Conservation (phyloP, 2,113 vertebrate genomes). For the Calonectris borealis region DNA sequence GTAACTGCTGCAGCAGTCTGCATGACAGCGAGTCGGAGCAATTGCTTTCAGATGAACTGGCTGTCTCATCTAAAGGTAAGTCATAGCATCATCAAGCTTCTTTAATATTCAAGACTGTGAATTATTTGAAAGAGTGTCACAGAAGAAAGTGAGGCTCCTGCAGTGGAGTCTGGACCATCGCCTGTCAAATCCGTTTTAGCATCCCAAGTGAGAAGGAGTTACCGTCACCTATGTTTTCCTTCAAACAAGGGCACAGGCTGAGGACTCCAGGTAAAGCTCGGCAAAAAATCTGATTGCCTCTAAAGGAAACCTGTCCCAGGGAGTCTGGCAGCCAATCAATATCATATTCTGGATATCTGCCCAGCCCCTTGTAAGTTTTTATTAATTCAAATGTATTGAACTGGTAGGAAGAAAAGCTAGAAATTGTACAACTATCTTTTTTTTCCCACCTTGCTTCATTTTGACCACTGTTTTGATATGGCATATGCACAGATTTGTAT, state of each 20-base stretch:
- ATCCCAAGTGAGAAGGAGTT: not conserved
- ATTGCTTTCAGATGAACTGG: not conserved
- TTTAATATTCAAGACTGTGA: not conserved
- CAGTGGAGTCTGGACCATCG: not conserved
- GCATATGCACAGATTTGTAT: not conserved
- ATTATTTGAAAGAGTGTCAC: not conserved
- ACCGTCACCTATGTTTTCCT: not conserved
- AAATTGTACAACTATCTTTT: not conserved
- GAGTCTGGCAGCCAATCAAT: not conserved
- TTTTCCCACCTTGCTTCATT: not conserved
- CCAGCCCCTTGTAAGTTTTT: not conserved
- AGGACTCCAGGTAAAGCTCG: not conserved
- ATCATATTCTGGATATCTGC: not conserved
- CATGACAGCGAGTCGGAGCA: not conserved
- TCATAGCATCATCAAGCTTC: not conserved
- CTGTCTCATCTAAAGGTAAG: not conserved
- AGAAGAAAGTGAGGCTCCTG: not conserved
- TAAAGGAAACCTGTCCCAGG: not conserved
- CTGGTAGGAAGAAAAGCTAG: not conserved
- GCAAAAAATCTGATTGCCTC: not conserved
- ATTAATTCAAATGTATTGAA: not conserved
- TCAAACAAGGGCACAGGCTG: not conserved
- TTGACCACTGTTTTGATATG: not conserved
- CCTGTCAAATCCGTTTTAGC: not conserved
- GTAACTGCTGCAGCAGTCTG: not conserved